A percentile compares a stretch with the other conserved stretches of the same genome.
Conservation (phyloP, 1,140 invertebrate species). For the Maconellicoccus hirsutus region DNA sequence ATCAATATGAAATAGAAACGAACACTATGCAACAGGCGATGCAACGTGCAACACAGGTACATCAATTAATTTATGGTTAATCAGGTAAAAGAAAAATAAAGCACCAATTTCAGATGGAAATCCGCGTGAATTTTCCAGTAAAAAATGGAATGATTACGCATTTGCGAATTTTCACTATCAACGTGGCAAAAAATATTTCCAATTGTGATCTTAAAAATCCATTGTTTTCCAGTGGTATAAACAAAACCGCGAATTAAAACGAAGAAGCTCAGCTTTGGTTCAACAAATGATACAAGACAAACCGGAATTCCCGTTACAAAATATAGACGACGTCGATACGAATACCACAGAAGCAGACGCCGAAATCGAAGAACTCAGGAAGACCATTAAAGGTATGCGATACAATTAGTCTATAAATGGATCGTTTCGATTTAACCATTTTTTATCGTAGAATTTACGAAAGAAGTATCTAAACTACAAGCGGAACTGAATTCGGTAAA, state of each 20-base stretch:
- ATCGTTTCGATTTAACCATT: slow-evolving; percentile 23
- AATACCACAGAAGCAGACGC: slow-evolving; percentile 43
- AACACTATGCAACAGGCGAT: slow-evolving; percentile 51
- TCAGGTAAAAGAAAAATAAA: no score
- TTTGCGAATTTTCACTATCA: no score
- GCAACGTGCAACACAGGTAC: slow-evolving; percentile 41
- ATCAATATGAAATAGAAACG: slow-evolving; percentile 56
- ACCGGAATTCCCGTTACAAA: slow-evolving; percentile 25
- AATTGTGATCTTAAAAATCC: no score
- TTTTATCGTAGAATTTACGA: slow-evolving; percentile 47
- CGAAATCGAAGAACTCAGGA: slow-evolving; percentile 51
- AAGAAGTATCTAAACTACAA: slow-evolving; percentile 50
- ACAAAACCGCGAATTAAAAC: slow-evolving; percentile 54
- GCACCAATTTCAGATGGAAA: no score
- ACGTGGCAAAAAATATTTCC: no score
- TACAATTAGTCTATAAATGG: not conserved
- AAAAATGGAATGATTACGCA: no score
- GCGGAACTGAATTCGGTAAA: slow-evolving; percentile 49
- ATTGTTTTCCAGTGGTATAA: slow-evolving; percentile 58
- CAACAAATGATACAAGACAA: slow-evolving; percentile 37
- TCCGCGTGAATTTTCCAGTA: no score
- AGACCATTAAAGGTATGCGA: slow-evolving; percentile 43
- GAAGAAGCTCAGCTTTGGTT: slow-evolving; percentile 47
- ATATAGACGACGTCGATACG: slow-evolving; percentile 36
- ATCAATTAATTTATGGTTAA: no score